Conservation (phyloP, 2,888 invertebrate species). For the Prostheceraeus crozeri region DNA sequence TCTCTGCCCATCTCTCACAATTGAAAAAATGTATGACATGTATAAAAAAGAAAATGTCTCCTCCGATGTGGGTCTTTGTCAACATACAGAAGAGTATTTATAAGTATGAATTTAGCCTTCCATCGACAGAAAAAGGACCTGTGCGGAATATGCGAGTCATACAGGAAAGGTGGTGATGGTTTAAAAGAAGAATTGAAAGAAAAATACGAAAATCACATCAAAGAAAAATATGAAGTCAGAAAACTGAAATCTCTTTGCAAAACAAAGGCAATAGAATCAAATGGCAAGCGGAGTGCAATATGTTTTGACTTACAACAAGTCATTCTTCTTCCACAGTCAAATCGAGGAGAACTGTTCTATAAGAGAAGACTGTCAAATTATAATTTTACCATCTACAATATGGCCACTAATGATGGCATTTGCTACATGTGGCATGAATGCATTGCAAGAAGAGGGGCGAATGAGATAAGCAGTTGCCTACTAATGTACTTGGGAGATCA, state of each 20-base stretch:
- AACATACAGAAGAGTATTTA: background rate
- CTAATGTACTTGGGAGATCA: background rate
- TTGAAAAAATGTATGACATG: too few species aligned
- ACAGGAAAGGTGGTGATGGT: constrained; percentile 3
- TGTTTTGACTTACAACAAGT: constrained; percentile 15
- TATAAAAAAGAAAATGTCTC: too few species aligned
- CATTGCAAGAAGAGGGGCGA: constrained; percentile 7
- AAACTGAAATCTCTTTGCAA: background rate
- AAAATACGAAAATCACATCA: constrained; percentile 8
- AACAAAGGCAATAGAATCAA: background rate
- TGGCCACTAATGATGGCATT: background rate
- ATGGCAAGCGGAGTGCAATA: background rate
- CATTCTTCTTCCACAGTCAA: background rate
- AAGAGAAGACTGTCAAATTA: background rate
- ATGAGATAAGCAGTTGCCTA: constrained; percentile 1
- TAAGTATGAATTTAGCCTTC: constrained; percentile 3
- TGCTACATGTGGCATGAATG: constrained; percentile 11
- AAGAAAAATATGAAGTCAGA: background rate
- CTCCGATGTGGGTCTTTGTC: too few species aligned
- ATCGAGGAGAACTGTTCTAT: constrained; percentile 3
- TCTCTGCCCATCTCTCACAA: too few species aligned
- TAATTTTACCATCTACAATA: constrained; percentile 3
- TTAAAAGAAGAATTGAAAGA: constrained; percentile 3
- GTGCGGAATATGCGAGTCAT: background rate
- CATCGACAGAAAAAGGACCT: background rate